Conservation (phyloP, 2,888 invertebrate species). For the Disparrhopalites patrizii region DNA sequence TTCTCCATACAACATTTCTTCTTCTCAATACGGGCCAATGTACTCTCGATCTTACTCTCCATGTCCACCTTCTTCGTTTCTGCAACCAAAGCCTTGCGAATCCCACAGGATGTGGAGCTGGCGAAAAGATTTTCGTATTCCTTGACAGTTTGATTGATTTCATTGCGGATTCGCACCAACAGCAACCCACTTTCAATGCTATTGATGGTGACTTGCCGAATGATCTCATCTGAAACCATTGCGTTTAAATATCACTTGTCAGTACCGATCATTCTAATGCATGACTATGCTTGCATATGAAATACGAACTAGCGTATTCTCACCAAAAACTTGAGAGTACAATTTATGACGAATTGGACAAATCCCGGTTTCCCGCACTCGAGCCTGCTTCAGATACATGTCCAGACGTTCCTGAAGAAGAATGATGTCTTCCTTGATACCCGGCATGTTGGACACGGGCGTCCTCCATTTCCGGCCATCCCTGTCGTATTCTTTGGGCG, state of each 20-base stretch:
- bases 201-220: conserved; percentile 18
- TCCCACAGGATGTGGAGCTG: conserved; percentile 17
- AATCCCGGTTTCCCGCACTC: conserved; percentile 20
- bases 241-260: not conserved
- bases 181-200: conserved; percentile 22
- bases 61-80: conserved; percentile 17
- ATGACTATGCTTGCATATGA: not conserved
- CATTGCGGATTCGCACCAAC: conserved; percentile 23
- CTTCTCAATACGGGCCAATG: conserved; percentile 9
- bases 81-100: conserved; percentile 15
- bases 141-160: conserved; percentile 5
- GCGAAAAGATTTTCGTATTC: conserved; percentile 26
- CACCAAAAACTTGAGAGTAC: conserved; percentile 24
- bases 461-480: conserved; percentile 15
- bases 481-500: conserved; percentile 16
- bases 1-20: conserved; percentile 17
- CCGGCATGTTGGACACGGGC: conserved; percentile 17
- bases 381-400: conserved; percentile 20
- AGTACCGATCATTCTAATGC: not conserved
- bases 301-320: not conserved
- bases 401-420: conserved; percentile 22
- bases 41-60: conserved; percentile 20
- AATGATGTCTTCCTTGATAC: conserved; percentile 1
- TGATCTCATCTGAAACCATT: conserved; percentile 23
- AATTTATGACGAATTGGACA: conserved; percentile 19